Conservation (phyloP, 2,888 invertebrate genomes). For the Dromius quadrimaculatus region DNA sequence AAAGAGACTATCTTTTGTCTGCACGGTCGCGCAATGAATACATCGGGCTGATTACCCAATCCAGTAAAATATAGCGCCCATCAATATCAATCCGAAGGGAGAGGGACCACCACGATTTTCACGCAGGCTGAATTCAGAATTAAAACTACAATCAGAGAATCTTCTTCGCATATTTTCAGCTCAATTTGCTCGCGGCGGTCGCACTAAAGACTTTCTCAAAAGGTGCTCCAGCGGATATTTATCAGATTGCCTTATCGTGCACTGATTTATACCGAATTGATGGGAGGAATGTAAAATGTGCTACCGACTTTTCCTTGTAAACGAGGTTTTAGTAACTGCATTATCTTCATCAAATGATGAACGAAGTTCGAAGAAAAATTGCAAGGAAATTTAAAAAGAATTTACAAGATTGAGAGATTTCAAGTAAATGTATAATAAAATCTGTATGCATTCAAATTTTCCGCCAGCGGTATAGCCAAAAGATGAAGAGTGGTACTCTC, state of each 20-base stretch:
- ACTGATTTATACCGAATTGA: slow-evolving; percentile 44
- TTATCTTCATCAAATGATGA: slow-evolving; percentile 5
- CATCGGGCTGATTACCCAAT: slow-evolving; percentile 43
- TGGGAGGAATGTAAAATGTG: slow-evolving; percentile 32
- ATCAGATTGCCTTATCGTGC: slow-evolving; percentile 31
- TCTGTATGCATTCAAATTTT: too few relatives aligned
- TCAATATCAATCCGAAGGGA: slow-evolving; percentile 48
- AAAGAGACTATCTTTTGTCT: slow-evolving; percentile 5
- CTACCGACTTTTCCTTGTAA: background rate
- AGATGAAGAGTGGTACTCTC: too few relatives aligned
- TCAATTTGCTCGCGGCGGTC: slow-evolving; percentile 65
- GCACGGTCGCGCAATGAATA: slow-evolving; percentile 41
- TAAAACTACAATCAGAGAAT: slow-evolving; percentile 53
- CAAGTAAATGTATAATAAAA: too few relatives aligned
- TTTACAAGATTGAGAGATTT: slow-evolving; percentile 19
- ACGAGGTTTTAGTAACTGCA: slow-evolving; percentile 13
- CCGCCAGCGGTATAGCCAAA: too few relatives aligned
- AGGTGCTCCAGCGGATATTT: slow-evolving; percentile 59
- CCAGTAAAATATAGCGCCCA: slow-evolving; percentile 50
- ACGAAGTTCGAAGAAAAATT: slow-evolving; percentile 11
- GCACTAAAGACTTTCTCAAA: slow-evolving; percentile 63
- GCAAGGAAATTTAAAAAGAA: background rate
- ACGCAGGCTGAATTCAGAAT: slow-evolving; percentile 36
- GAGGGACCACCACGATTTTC: background rate
- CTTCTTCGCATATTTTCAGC: slow-evolving; percentile 64